Base-by-base conservation (phyloP, 2,113 vertebrate genomes). In the Pelodiscus sinensis region DNA sequence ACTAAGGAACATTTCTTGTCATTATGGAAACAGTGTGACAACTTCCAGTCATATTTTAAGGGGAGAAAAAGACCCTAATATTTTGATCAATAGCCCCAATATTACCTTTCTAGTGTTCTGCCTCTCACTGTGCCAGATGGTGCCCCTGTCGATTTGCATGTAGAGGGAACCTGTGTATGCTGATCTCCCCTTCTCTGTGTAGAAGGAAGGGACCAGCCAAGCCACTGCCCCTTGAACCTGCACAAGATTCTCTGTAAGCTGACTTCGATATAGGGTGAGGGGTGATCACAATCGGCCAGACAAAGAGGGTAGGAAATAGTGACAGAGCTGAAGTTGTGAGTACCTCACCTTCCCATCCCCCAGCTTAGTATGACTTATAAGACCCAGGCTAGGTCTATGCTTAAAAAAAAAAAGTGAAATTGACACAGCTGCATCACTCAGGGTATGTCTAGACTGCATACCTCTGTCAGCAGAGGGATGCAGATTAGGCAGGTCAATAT, bases 1-100 rank as follows among this genome's bases (percentile, higher is more conserved):
- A 94, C 60, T 91, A 85, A 95, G 89, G 87, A 96, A 91, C 89
- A 81, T 60, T 86, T 91, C 82, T 86, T 87, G 38, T 62, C 89
- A 50, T 88, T 85, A 91, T 31, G 24, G 84, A 0, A 0, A 77
- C 1, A 4, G n/a, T 19, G 51, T 94, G 87, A 93, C 55, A 79
- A 77, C 71, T 88, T 24, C 78, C 54, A 93, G 57, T 27, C 57
- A 78, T n/a, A 79, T 77, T 89, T 85, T 79, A 87, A 90, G 92
- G 16, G 1, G 6, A 75, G 54, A 57, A 83, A 78, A 65, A 78
- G 1, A 2, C 21, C 12, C 2, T 0, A 24, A 50, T n/a, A 56
- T 80, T 92, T 89, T 89, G 3, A 71, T 22, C 52, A 83, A 92
- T 35, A 38, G 6, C 57, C 24, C 52, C 87, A 18, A 83, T 1